Percentiles rank a stretch among this genome's conserved stretches.
Evolutionary conservation across 2,888 invertebrate genomes (phyloP).

Genomic region (Strigamia transsilvanica): DNA sequence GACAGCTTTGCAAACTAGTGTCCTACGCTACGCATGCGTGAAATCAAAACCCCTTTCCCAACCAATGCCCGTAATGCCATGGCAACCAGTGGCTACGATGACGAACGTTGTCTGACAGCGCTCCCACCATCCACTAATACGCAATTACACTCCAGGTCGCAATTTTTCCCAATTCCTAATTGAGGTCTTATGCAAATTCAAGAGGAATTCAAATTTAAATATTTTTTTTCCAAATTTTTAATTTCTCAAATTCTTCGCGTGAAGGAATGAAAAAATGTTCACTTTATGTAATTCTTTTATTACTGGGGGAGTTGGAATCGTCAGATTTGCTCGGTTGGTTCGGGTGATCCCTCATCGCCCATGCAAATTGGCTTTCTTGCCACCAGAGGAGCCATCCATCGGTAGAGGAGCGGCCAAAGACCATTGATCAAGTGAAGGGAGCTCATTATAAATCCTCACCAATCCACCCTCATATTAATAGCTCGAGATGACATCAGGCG

Average conservation of each 20-base stretch:
- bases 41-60: slow-evolving; percentile 2
- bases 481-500: slow-evolving; percentile 3
- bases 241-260: no score
- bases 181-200: not conserved
- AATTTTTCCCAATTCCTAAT: slow-evolving; percentile 1
- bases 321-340: slow-evolving; percentile 4
- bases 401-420: slow-evolving; percentile 9
- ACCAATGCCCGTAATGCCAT: slow-evolving; percentile 21
- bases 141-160: slow-evolving; percentile 5
- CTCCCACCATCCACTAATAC: not conserved
- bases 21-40: slow-evolving; percentile 12
- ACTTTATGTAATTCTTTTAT: not conserved
- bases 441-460: slow-evolving; percentile 35
- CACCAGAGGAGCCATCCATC: slow-evolving; percentile 24
- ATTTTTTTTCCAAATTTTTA: not conserved
- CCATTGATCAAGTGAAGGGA: slow-evolving; percentile 5
- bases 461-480: slow-evolving; percentile 23
- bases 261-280: not conserved
- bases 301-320: not conserved
- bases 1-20: slow-evolving; percentile 6
- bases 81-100: slow-evolving; percentile 51
- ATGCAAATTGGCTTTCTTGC: slow-evolving; percentile 39
- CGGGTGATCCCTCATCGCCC: slow-evolving; percentile 30
- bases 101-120: slow-evolving; percentile 27
- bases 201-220: no score